A percentile compares a stretch with the other conserved stretches of the same genome.
Conservation (phyloP, 2,113 vertebrate genomes). For the Sigmodon hispidus region DNA sequence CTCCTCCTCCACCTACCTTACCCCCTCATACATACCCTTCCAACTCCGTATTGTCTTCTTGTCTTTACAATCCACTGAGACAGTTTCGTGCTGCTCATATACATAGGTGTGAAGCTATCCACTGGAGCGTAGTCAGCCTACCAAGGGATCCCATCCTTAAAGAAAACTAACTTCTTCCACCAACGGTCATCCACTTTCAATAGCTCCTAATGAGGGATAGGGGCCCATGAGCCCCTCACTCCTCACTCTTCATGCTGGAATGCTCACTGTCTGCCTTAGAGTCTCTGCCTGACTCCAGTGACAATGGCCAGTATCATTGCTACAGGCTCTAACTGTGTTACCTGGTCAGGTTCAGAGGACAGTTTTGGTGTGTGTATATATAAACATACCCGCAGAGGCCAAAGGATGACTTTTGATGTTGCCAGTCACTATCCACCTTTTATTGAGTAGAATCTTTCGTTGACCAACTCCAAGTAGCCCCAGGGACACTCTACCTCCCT, state of each 20-base stretch:
- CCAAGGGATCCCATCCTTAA: neutral
- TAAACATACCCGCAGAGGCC: neutral
- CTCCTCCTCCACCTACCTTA: too few species aligned
- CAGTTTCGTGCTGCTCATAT: too few species aligned
- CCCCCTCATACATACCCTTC: too few species aligned
- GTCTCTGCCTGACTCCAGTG: neutral
- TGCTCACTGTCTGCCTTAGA: neutral
- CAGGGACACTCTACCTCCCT: neutral
- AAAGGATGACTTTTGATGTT: too few species aligned
- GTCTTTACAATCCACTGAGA: too few species aligned
- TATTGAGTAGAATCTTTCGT: neutral
- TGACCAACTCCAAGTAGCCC: neutral
- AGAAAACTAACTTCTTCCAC: neutral
- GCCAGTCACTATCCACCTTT: neutral
- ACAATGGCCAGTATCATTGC: neutral
- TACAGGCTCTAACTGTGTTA: neutral
- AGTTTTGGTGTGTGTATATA: neutral
- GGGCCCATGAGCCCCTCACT: neutral
- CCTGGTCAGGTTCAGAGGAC: neutral
- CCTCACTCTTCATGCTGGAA: too few species aligned
- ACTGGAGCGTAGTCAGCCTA: neutral
- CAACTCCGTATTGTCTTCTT: neutral
- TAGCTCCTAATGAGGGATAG: neutral
- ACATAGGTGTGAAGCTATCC: neutral
- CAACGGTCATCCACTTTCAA: neutral